Conservation (phyloP, 2,888 invertebrate species). For the Zele albiditarsus region DNA sequence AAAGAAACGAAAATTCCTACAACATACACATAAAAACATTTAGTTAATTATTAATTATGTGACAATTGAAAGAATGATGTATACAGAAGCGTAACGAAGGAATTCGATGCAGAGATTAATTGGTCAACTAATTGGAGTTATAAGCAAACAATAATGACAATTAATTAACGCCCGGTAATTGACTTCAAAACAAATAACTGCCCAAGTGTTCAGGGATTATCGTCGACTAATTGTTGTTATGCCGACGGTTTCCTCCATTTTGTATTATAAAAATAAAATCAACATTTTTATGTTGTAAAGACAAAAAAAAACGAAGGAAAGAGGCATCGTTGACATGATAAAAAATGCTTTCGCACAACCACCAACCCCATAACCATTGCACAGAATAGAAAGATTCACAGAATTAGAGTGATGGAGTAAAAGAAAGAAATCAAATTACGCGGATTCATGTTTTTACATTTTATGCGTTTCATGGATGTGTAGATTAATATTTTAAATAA, state of each 20-base stretch:
- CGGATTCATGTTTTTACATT: constrained; percentile 10
- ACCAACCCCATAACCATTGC: background rate
- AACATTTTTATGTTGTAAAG: constrained; percentile 20
- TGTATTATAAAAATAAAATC: constrained; percentile 18
- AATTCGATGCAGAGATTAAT: background rate
- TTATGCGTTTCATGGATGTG: background rate
- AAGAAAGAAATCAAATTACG: constrained; percentile 14
- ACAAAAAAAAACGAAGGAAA: background rate
- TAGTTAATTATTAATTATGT: background rate
- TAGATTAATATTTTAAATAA: constrained; percentile 19
- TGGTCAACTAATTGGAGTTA: background rate
- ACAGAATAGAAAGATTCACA: background rate
- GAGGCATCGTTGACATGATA: background rate
- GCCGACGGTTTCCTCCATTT: constrained; percentile 24
- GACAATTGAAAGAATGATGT: background rate
- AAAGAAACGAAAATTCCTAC: background rate
- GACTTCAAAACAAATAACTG: constrained; percentile 43
- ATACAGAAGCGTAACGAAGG: background rate
- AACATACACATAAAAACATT: background rate
- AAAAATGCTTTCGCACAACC: constrained; percentile 4
- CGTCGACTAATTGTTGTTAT: constrained; percentile 21
- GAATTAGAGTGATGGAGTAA: background rate
- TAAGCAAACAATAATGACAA: background rate
- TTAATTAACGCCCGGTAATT: constrained; percentile 14
- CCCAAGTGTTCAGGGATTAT: constrained; percentile 53